Base-by-base conservation (phyloP, 1,140 invertebrate species). In the Drosophila sp. region DNA sequence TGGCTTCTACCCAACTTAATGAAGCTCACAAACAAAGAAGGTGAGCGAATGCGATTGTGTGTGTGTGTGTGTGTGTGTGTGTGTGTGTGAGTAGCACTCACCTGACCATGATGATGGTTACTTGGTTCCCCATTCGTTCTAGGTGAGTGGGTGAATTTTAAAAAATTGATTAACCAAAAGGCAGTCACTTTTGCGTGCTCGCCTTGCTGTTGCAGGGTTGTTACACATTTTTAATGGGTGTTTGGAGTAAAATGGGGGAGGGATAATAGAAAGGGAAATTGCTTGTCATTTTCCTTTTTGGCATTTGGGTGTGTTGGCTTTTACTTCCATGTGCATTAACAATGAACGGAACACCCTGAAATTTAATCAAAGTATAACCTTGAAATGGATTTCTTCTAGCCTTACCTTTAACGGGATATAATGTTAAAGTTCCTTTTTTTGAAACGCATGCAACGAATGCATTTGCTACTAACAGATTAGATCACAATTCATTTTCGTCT, bases 1-100 rank as follows among this genome's bases (percentile, higher is more conserved):
- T 70, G 50, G 76, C 66, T 80, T 66, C 78, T 71, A 70, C 70
- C 58, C 74, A 69, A 74, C 62, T 75, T 86, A 84, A 85, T 83
- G 72, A 76, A 71, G 64, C 54, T 61, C 33, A 8, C 57, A 25
- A 25, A 17, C 17, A 60, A 11, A 29, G 33, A 38, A 60, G 57
- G 30, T 38, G 3, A 23, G 1, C 72, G 6, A 17, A 17, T 17
- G 17, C 17, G 5, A 10, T 35, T 44, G 17, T 66, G 60, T 23
- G 30, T 11, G 60, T 29, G 62, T 57, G 56, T 33, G 38, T 66
- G 56, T 35, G 11, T 30, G 33, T 35, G 33, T 23, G 35, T 35
- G 66, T 44, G 71, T 61, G 47, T 23, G n/a, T 38, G 10, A 3
- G 23, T 35, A 10, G 8, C 47, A 75, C 44, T 23, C 10, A 64